Base-by-base conservation (phyloP, 1,140 invertebrate genomes). In the Drosophila busckii region DNA sequence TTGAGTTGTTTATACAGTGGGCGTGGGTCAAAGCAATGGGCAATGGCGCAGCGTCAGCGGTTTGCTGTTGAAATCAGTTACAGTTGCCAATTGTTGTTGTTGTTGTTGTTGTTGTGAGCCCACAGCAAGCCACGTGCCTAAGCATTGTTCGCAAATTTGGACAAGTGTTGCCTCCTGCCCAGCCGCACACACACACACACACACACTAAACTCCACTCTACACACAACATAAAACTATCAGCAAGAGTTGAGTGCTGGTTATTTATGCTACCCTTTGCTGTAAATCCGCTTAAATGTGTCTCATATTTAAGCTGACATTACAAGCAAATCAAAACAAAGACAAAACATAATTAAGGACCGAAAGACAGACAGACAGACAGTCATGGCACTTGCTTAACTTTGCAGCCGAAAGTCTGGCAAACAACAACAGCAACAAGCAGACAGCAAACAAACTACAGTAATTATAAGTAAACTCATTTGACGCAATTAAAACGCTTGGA, bases 1-100 rank as follows among this genome's bases (percentile, higher is more conserved):
- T 85, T 85, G 80, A 84, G 80, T 84, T 84, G 80, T 84, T 84
- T 84, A 84, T 84, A 76, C 66, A 73, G 71, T 65, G 78, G 64
- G 69, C 82, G 73, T 68, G 58, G 40, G 64, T 40, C 29, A 13
- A n/a, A 26, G 40, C 17, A 9, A 2, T 32, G 15, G 29, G 25
- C 25, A 25, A 19, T 26, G 40, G 58, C 59, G 58, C 65, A 52
- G 31, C 56, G 46, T 53, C 53, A 26, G 17, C 46, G 50, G n/a
- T 12, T n/a, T 31, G 20, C 22, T 35, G 28, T 34, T 31, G 40
- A 17, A 73, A 80, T 82, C 75, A 62, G 75, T 73, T 73, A 71
- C 73, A 73, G 50, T 63, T 66, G 31, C 26, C 37, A 32, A 42
- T 63, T 53, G 40, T 37, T 70, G 60, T 58, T 42, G 53, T 31